Evolutionary conservation across 2,888 invertebrate genomes (phyloP), one percentile per base, ranked within the genome.

Genomic region (Scaeva pyrastri): DNA sequence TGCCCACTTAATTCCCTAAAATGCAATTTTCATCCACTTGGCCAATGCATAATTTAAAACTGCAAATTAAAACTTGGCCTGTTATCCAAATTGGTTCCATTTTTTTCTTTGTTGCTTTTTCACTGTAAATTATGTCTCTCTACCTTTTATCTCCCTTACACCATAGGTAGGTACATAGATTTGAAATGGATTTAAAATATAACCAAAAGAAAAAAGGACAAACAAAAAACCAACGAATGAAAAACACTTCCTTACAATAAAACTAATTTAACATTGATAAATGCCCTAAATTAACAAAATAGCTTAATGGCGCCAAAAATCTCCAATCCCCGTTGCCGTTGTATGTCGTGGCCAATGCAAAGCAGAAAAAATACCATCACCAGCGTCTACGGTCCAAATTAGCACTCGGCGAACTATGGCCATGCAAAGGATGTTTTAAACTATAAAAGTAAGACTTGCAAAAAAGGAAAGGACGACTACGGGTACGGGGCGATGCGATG

Each of bases 241-340:
- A 66, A 66, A 66, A 66, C 45, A 66, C 31, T 45, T 66, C 16
- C 14, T 39, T 39, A 73, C 70, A 77, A 64, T 77, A 82, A 77
- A 82, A 74, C 86, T 82, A 82, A 82, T 82, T 86, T 78, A 76
- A 82, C 77, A 66, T 82, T 86, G 86, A 86, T 82, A 82, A 86
- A 86, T 78, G 86, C 74, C 43, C 71, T 60, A 86, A 78, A 86
- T 86, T 86, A 86, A 86, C 82, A 86, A 86, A 86, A 86, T 86
- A 86, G 86, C 82, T 82, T 86, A 86, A 82, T 78, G 86, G 86
- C 86, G 82, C 86, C 86, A 82, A 86, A 68, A 86, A 77, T 82
- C 74, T 45, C 19, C 43, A 76, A 68, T 72, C 72, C 72, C 36
- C 16, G 23, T 68, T 48, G 64, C 31, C 26, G n/a, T n/a, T n/a